Conservation (phyloP, 1,140 invertebrate species). For the Listronotus bonariensis region DNA sequence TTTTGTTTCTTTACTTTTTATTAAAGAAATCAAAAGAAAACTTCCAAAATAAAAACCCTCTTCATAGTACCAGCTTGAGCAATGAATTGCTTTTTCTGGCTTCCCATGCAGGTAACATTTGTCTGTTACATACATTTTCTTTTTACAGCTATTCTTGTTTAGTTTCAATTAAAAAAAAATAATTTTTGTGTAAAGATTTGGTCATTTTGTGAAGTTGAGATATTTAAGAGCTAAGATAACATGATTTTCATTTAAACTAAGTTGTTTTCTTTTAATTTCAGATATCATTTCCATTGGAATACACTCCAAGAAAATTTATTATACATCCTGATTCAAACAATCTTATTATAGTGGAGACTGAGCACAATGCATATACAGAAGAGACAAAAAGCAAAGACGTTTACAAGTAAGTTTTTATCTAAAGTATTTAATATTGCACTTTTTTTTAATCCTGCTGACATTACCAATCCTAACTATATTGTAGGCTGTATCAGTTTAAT, state of each 20-base stretch:
- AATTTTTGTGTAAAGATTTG: too few species aligned
- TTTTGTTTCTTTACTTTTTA: conserved; percentile 9
- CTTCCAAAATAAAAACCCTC: conserved; percentile 13
- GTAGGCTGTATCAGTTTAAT: too few species aligned
- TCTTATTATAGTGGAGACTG: conserved; percentile 92
- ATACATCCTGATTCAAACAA: conserved; percentile 94
- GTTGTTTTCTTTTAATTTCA: conserved; percentile 9
- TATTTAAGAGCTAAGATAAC: too few species aligned
- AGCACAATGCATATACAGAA: conserved; percentile 98
- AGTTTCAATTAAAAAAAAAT: too few species aligned
- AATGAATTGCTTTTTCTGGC: background rate
- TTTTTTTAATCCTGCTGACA: too few species aligned
- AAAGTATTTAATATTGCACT: too few species aligned
- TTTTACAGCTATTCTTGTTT: background rate
- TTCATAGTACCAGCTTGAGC: conserved; percentile 9
- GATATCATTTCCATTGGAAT: conserved; percentile 86
- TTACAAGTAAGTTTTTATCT: conserved; percentile 60
- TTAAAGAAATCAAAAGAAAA: conserved; percentile 10
- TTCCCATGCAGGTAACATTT: conserved; percentile 11
- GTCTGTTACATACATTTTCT: too few species aligned
- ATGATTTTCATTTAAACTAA: background rate
- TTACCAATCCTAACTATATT: too few species aligned
- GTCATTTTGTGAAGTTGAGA: too few species aligned
- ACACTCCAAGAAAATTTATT: conserved; percentile 94
- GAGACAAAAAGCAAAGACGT: conserved; percentile 93